Percentiles rank a stretch among this genome's conserved stretches.
Conservation (phyloP, 2,888 invertebrate species). For the Caenorhabditis virilis region DNA sequence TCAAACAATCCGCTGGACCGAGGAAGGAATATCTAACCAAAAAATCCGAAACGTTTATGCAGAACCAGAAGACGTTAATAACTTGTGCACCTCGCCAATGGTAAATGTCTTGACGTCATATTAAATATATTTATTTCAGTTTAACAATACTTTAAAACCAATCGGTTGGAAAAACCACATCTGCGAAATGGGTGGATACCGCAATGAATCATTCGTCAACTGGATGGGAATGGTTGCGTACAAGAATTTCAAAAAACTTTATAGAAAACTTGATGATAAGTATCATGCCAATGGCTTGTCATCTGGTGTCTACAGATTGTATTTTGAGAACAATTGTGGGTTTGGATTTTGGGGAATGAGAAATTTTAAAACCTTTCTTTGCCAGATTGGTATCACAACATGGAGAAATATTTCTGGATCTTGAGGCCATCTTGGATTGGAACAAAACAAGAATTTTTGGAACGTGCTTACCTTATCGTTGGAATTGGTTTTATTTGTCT, state of each 20-base stretch:
- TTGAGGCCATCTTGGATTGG: slow-evolving; percentile 33
- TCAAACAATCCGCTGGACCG: slow-evolving; percentile 15
- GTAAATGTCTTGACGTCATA: slow-evolving; percentile 1
- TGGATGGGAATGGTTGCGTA: slow-evolving; percentile 23
- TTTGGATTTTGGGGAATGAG: not conserved
- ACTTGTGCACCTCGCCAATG: slow-evolving; percentile 19
- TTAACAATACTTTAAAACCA: slow-evolving; percentile 24
- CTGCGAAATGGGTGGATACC: slow-evolving; percentile 36
- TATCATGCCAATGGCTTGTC: slow-evolving; percentile 7
- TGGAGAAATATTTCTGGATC: slow-evolving; percentile 32
- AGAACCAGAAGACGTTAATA: slow-evolving; percentile 9
- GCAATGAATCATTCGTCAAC: slow-evolving; percentile 17
- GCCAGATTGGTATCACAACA: not conserved
- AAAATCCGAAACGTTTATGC: slow-evolving; percentile 2
- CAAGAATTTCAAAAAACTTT: slow-evolving; percentile 27
- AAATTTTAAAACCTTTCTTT: not conserved
- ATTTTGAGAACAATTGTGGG: slow-evolving; percentile 19
- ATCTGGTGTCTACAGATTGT: slow-evolving; percentile 15
- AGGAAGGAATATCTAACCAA: slow-evolving; percentile 16
- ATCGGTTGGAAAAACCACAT: slow-evolving; percentile 24
- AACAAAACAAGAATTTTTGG: slow-evolving; percentile 27
- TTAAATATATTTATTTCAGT: slow-evolving; percentile 12
- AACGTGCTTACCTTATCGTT: slow-evolving; percentile 21
- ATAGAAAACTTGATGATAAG: slow-evolving; percentile 12
- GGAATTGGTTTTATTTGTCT: slow-evolving; percentile 14